phyloP scores from a whole-genome alignment of 2,888 invertebrate species.

The Linnaemya tessellans region DNA sequence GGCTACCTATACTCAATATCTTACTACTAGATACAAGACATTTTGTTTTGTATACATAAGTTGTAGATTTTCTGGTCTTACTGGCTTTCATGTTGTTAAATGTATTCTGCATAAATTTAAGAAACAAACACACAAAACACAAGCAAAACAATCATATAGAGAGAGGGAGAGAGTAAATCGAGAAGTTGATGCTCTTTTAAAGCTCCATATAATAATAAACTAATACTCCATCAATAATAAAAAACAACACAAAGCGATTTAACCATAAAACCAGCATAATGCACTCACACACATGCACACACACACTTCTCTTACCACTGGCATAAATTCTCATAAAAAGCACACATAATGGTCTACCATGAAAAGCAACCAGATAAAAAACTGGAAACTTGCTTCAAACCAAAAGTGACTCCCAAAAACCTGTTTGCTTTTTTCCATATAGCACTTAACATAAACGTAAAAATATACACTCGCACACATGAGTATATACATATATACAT shows the following conservation, averaged over 20 bases:
- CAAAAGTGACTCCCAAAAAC: conserved; percentile 74
- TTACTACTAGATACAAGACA: conserved; percentile 19
- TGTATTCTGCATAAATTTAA: conserved; percentile 61
- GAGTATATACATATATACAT: not conserved
- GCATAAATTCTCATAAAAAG: conserved; percentile 34
- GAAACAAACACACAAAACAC: conserved; percentile 15
- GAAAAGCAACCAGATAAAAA: conserved; percentile 54
- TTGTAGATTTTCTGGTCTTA: conserved; percentile 65
- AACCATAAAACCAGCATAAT: conserved; percentile 52
- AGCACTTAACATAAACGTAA: conserved; percentile 31
- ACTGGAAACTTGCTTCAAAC: conserved; percentile 70
- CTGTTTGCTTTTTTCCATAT: conserved; percentile 74
- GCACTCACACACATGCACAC: conserved; percentile 18
- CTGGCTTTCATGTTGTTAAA: conserved; percentile 50
- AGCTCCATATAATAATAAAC: conserved; percentile 36
- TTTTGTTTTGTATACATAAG: conserved; percentile 12
- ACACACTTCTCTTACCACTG: conserved; percentile 15
- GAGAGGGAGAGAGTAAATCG: conserved; percentile 37
- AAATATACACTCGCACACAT: conserved; percentile 40
- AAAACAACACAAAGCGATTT: conserved; percentile 38
- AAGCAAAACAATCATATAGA: conserved; percentile 19
- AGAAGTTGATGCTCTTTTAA: conserved; percentile 56
- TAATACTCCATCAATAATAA: conserved; percentile 48
- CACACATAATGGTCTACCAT: conserved; percentile 28
- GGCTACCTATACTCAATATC: conserved; percentile 22